Percentiles rank a stretch among this genome's conserved stretches.
These are phyloP conservation scores for Aricia agestis DNA, from an alignment of 1,140 invertebrate species.

Conservation along the genomic window DNA sequence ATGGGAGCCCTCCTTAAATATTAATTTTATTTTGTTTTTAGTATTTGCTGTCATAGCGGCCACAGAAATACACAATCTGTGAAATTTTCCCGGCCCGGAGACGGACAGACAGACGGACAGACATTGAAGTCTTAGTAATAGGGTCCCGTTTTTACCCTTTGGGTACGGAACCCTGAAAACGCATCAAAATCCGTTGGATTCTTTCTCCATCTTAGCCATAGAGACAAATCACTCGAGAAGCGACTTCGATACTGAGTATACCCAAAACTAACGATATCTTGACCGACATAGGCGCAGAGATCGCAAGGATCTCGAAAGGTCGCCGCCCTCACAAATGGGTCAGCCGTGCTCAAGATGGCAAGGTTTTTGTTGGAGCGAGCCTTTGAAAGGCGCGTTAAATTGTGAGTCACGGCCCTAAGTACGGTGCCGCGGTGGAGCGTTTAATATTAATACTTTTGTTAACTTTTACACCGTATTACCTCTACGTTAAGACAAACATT, in stretches of 20 bases:
- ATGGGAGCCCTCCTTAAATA: too few relatives aligned
- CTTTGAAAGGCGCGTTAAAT: constrained; percentile 21
- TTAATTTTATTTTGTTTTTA: too few relatives aligned
- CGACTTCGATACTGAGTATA: neutral
- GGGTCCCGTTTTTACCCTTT: too few relatives aligned
- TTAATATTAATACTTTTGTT: constrained; percentile 1
- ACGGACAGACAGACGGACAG: too few relatives aligned
- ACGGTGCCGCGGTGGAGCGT: neutral
- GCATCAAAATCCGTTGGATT: too few relatives aligned
- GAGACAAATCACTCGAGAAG: too few relatives aligned
- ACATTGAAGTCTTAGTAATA: too few relatives aligned
- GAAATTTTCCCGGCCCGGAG: too few relatives aligned
- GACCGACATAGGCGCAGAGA: neutral
- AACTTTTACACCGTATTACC: neutral
- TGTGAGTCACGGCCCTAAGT: constrained; percentile 15
- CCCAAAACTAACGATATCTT: neutral
- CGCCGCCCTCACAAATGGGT: constrained; percentile 22
- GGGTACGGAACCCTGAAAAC: too few relatives aligned
- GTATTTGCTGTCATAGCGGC: too few relatives aligned
- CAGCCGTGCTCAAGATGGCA: constrained; percentile 19
- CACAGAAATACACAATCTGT: too few relatives aligned
- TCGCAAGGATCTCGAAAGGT: constrained; percentile 21
- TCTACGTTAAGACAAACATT: neutral
- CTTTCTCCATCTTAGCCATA: too few relatives aligned
- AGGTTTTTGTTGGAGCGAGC: constrained; percentile 19